Base-by-base conservation (phyloP, 2,113 vertebrate species). In the Python bivittatus region DNA sequence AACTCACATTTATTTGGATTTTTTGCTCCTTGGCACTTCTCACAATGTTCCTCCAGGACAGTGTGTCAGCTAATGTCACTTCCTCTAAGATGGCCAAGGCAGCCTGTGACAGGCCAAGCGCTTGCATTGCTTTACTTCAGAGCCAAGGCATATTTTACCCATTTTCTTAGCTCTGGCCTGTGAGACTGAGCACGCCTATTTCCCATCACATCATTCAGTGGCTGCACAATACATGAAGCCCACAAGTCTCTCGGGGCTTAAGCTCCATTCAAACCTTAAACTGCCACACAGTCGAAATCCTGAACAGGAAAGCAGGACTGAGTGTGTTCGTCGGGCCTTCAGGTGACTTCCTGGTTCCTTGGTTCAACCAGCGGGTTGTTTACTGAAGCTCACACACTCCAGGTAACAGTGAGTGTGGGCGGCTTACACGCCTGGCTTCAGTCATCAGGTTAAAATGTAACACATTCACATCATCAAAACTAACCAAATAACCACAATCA, bases 21-120 rank as follows among this genome's bases (percentile, higher is more conserved):
- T 90, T 90, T 92, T 72, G 1, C 92, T 89, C 87, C 11, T 20
- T 92, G 61, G 15, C 33, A 92, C 60, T 90, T 94, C 53, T 83
- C 92, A 91, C 91, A 53, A 7, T 25, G 53, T 72, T 57, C 53
- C 42, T 57, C 42, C 27, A 4, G 1, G 57, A 1, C 56, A 85
- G 22, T 83, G 84, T 29, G 89, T 86, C 72, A 94, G 2, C 1
- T 95, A 86, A 85, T 85, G 12, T 86, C 84, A 91, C 53, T 54
- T 86, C 29, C 38, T 60, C 87, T 54, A 68, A 61, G 52, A 72
- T 72, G 91, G 33, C 48, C 68, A 20, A 54, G 11, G 48, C 29
- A 91, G 44, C 38, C 54, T 86, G 84, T 64, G 84, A 87, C 60
- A 42, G 33, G 48, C 33, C 53, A 33, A 87, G n/a, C 23, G 10